Base-by-base conservation (phyloP, 2,113 vertebrate genomes). In the Neodon shergylaensis region DNA sequence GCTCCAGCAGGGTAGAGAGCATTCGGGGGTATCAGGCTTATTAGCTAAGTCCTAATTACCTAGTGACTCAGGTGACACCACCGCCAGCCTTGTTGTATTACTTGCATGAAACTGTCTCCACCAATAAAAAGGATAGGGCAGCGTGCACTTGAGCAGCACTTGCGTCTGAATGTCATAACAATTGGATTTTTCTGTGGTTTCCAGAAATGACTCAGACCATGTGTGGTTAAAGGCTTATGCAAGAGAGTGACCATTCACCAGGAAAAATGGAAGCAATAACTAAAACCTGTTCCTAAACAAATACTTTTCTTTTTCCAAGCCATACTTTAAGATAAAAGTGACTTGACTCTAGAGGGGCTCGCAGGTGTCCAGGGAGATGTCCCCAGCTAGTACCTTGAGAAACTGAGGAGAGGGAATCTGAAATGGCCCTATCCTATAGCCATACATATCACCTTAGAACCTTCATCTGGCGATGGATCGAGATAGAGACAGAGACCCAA, bases 1-100 rank as follows among this genome's bases (percentile, higher is more conserved):
- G 97, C 92, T 96, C 98, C 97, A 98, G 90, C 94, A 97, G 82
- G 77, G 97, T 79, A 97, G 97, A 98, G 74, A 97, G 97, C 97
- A 97, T 93, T 96, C 94, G 86, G 42, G 97, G 82, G 95, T 96
- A 95, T 92, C 94, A 98, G 96, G 97, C 90, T 96, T 98, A 98
- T 98, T 96, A 98, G 94, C 94, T 96, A 97, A 97, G 89, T 95
- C 96, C 90, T 96, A 94, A 97, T 91, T 95, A 95, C 94, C 94
- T 94, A 98, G 95, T 82, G 91, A 96, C 98, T 97, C 96, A 98
- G 98, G 97, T 88, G 96, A 96, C 94, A 97, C 90, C 95, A 96
- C 77, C 96, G 96, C 95, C 97, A 68, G 95, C 88, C 91, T 97
- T 93, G 95, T 95, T 98, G 96, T 95, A 95, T 97, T 97, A 97